phyloP scores from a whole-genome alignment of 2,888 invertebrate genomes.

The Dryococelus australis region DNA sequence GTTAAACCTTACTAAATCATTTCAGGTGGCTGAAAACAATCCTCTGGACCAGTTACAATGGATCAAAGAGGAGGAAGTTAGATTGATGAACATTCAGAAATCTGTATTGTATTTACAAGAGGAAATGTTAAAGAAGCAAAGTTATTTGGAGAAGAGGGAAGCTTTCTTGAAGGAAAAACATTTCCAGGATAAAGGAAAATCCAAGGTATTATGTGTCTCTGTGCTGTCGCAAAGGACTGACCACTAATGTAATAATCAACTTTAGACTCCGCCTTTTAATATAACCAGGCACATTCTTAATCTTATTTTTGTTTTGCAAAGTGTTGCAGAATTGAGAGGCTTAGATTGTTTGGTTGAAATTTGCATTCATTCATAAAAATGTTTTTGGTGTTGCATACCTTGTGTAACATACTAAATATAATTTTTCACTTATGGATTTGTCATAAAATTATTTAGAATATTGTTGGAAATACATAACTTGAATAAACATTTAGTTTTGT shows the following conservation, averaged over 20 bases:
- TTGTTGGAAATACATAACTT: too few species aligned
- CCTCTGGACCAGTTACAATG: conserved; percentile 42
- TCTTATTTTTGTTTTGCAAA: too few species aligned
- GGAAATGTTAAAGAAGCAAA: conserved; percentile 44
- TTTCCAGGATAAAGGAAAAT: conserved; percentile 44
- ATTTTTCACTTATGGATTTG: too few species aligned
- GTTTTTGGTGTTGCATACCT: too few species aligned
- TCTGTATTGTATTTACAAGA: conserved; percentile 47
- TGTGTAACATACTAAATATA: too few species aligned
- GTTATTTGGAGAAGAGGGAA: conserved; percentile 47
- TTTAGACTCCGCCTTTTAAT: too few species aligned
- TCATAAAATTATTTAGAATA: too few species aligned
- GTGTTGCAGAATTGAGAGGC: too few species aligned
- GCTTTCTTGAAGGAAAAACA: conserved; percentile 48
- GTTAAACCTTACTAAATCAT: neutral
- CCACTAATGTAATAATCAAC: conserved; percentile 51
- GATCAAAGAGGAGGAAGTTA: conserved; percentile 48
- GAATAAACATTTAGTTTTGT: too few species aligned
- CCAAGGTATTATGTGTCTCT: conserved; percentile 50
- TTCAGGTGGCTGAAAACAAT: conserved; percentile 20
- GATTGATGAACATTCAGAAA: conserved; percentile 44
- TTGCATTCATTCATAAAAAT: too few species aligned
- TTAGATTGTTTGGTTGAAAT: too few species aligned
- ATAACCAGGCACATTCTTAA: too few species aligned
- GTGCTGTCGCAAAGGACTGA: conserved; percentile 53